A percentile compares a stretch with the other conserved stretches of the same genome.
These are phyloP conservation scores for Drepana falcataria DNA, from an alignment of 2,888 invertebrate genomes.

Conservation along the genomic window DNA sequence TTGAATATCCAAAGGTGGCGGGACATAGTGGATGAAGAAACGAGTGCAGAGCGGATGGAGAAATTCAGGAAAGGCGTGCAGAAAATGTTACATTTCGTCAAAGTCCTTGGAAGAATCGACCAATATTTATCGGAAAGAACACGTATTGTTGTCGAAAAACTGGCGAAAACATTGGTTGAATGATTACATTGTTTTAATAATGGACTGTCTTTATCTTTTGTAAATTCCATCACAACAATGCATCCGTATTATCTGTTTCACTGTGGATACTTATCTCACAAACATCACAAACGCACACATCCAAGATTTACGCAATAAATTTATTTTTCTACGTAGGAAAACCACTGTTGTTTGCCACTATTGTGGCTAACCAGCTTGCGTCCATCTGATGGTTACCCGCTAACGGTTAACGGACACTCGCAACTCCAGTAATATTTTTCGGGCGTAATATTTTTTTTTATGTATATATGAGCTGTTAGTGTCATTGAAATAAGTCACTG, in stretches of 20 bases:
- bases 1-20: slow-evolving; percentile 35
- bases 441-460: too few relatives aligned
- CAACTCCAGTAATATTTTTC: too few relatives aligned
- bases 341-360: background rate
- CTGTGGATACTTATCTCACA: too few relatives aligned
- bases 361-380: background rate
- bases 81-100: slow-evolving; percentile 64
- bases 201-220: background rate
- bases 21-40: slow-evolving; percentile 38
- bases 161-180: slow-evolving; percentile 58
- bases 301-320: too few relatives aligned
- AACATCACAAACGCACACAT: too few relatives aligned
- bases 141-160: slow-evolving; percentile 59
- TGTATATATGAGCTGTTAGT: too few relatives aligned
- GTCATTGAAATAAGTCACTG: too few relatives aligned
- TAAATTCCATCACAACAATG: background rate
- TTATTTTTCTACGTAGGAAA: too few relatives aligned
- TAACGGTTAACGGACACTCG: too few relatives aligned
- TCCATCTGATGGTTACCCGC: too few relatives aligned
- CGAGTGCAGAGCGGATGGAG: slow-evolving; percentile 63
- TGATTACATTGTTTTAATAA: slow-evolving; percentile 15
- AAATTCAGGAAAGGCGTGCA: slow-evolving; percentile 65
- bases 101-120: slow-evolving; percentile 63
- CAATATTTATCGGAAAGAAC: slow-evolving; percentile 64
- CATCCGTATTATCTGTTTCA: too few relatives aligned